A percentile compares a stretch with the other conserved stretches of the same genome.
These are phyloP conservation scores for Tupaia tana DNA, from an alignment of 2,113 vertebrate genomes.

Conservation along the genomic window DNA sequence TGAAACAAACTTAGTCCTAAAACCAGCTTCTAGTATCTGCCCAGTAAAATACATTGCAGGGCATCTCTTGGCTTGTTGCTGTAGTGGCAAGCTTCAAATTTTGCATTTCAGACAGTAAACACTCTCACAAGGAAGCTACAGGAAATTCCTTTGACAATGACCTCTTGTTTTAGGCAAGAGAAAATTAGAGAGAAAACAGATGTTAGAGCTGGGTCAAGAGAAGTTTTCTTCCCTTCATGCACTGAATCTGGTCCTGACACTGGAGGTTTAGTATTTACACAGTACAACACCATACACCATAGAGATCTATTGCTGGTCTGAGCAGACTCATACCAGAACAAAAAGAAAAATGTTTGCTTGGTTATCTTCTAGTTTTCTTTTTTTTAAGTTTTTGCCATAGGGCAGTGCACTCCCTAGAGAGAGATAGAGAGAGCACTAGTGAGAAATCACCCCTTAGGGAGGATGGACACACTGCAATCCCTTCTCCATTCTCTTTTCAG, in stretches of 20 bases:
- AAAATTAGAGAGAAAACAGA: neutral
- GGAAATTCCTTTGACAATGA: neutral
- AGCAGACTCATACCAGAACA: neutral
- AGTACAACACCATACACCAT: neutral
- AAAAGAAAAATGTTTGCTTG: neutral
- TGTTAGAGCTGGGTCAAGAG: neutral
- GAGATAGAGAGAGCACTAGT: too few relatives aligned
- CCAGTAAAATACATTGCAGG: neutral
- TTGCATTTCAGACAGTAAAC: neutral
- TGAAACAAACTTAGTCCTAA: neutral
- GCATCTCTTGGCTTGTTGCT: neutral
- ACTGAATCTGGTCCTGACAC: neutral
- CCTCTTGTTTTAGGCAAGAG: neutral
- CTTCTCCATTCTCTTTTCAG: too few relatives aligned
- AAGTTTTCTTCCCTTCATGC: neutral
- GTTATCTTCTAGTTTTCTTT: neutral
- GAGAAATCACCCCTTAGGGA: too few relatives aligned
- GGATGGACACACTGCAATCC: too few relatives aligned
- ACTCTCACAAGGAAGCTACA: neutral
- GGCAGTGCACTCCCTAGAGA: too few relatives aligned
- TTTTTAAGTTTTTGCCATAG: too few relatives aligned
- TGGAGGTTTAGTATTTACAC: neutral
- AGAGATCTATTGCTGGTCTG: neutral
- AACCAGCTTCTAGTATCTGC: neutral
- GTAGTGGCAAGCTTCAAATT: neutral